A percentile compares a stretch with the other conserved stretches of the same genome.
phyloP scores from a whole-genome alignment of 2,113 vertebrate species.

The Bubalus kerabau region DNA sequence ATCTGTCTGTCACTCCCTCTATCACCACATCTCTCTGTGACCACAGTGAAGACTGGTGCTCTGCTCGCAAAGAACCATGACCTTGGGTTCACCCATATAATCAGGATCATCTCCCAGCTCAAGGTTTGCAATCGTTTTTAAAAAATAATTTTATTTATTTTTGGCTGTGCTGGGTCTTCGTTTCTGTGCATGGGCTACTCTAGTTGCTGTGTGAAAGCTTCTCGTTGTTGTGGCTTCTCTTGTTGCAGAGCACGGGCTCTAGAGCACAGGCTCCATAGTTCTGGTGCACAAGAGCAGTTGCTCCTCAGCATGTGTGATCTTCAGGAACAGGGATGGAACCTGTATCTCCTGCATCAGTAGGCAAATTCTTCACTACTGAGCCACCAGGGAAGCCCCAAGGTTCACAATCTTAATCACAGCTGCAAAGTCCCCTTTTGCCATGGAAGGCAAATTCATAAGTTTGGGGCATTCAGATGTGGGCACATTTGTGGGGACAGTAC shows the following conservation, averaged over 20 bases:
- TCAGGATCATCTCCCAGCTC: accelerated
- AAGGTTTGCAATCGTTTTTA: not conserved
- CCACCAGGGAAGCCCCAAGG: not conserved
- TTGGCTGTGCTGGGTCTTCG: not conserved
- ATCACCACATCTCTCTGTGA: not conserved
- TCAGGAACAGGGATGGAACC: not conserved
- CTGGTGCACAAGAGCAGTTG: not conserved
- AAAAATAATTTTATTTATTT: not conserved
- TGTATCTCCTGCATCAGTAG: not conserved
- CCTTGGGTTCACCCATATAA: not conserved
- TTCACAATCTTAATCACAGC: accelerated
- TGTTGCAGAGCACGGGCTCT: not conserved
- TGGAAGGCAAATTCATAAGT: accelerated
- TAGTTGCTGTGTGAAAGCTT: not conserved
- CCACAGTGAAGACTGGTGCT: not conserved
- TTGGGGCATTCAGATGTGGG: no score
- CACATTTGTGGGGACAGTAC: accelerated
- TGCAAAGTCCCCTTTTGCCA: not conserved
- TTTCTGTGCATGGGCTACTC: not conserved
- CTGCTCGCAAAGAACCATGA: not conserved
- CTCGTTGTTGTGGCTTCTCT: not conserved
- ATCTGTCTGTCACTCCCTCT: not conserved
- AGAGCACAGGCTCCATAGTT: not conserved
- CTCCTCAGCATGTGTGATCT: not conserved
- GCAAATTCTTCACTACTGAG: not conserved